These are phyloP conservation scores for Phymatocera aterrima DNA, from an alignment of 2,888 invertebrate species.

Conservation along the genomic window DNA sequence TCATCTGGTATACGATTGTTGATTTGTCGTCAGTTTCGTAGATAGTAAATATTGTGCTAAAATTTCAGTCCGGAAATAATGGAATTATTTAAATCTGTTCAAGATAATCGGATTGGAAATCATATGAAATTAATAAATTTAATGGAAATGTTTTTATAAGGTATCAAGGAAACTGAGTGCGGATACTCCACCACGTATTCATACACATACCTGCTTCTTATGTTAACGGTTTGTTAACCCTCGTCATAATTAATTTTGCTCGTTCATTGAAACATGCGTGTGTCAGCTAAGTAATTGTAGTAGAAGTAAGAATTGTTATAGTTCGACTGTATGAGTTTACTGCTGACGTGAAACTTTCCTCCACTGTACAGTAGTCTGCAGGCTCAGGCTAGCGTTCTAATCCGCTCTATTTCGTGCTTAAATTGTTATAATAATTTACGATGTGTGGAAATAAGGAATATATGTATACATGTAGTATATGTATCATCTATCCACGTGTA, in stretches of 20 bases:
- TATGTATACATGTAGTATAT: neutral
- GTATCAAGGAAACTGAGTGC: too few species aligned
- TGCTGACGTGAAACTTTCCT: neutral
- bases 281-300: neutral
- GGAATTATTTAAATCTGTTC: too few species aligned
- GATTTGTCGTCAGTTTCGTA: too few species aligned
- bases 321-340: neutral
- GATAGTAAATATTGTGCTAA: too few species aligned
- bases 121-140: too few species aligned
- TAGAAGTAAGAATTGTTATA: neutral
- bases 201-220: neutral
- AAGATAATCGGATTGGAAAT: too few species aligned
- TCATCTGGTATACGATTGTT: too few species aligned
- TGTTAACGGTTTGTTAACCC: neutral
- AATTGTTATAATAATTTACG: conserved; percentile 26
- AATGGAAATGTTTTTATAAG: too few species aligned
- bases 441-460: conserved; percentile 7
- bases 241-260: neutral
- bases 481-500: neutral
- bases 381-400: conserved; percentile 4
- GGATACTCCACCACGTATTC: neutral
- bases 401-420: conserved; percentile 39
- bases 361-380: neutral
- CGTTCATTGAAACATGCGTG: neutral
- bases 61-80: too few species aligned